These are phyloP conservation scores for Lasioglossum vierecki DNA, from an alignment of 2,888 invertebrate species.

Conservation along the genomic window DNA sequence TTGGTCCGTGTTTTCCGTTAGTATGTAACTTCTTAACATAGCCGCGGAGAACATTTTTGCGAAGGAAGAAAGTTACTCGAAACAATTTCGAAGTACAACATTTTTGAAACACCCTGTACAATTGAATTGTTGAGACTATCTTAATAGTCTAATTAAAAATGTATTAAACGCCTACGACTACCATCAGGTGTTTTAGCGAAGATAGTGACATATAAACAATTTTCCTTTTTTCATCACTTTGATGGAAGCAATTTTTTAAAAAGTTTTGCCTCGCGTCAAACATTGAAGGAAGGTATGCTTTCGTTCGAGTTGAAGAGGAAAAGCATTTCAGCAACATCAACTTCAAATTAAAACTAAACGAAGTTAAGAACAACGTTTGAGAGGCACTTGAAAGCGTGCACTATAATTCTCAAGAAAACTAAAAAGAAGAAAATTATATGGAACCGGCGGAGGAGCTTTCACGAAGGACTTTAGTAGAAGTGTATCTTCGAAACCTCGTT, in stretches of 20 bases:
- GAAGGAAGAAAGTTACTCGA: no score
- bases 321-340: neutral
- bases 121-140: neutral
- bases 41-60: no score
- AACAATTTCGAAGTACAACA: no score
- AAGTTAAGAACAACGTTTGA: neutral
- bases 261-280: neutral
- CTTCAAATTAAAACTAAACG: neutral
- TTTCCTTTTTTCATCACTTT: neutral
- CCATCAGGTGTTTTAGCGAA: neutral
- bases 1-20: no score
- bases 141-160: neutral
- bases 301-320: neutral
- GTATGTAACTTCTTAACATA: no score
- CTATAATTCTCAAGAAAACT: neutral
- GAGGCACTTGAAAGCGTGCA: neutral
- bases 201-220: neutral
- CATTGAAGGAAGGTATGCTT: neutral
- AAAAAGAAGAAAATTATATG: neutral
- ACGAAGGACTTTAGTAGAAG: neutral
- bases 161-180: neutral
- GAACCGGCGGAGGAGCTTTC: neutral
- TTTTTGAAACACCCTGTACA: neutral
- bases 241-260: neutral
- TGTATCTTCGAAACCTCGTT: neutral